Evolutionary conservation across 2,797 vertebrate species (phyloP), one percentile per base, ranked within the genome.

Genomic region (Cryptoblepharus egeriae): DNA sequence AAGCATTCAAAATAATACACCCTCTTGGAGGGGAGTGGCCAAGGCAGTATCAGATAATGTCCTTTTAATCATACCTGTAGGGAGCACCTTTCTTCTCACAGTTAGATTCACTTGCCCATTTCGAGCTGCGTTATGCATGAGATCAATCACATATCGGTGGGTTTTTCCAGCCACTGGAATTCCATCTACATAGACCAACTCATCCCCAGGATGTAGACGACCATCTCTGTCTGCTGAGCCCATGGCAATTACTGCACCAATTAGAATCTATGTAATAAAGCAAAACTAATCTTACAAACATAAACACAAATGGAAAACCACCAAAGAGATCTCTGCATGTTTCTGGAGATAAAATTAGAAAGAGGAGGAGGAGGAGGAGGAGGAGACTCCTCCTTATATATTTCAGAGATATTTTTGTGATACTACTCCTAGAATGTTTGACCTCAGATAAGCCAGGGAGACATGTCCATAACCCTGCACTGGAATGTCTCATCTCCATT

Each of bases 181-280:
- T 74, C 98, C 97, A 15, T 99, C 98, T 12, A 99, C 98, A 0
- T 97, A 97, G 85, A 99, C 95, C 72, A 99, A 95, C 95, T 99
- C 98, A 3, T 99, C 99, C 0, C 98, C 99, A 2, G 99, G 98
- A 61, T 97, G 97, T 28, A 99, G 93, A 18, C 98, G 98, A 5
- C 99, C 99, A 1, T 99, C 99, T 79, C 98, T 91, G 91, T 99
- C 99, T 0, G 99, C 99, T 1, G 99, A 98, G 83, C 98, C 99
- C 96, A 98, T 98, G 92, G 99, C 97, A 78, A 99, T 98, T 91
- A 99, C 98, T 0, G 99, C 99, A 72, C 99, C 99, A 0, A 99
- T 99, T 89, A 99, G 92, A 91, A 99, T 99, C 98, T 99, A 88
- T 81, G 82, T 49, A 85, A 67, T 16, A 83, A 89, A 26, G 30